A percentile compares a stretch with the other conserved stretches of the same genome.
Conservation (phyloP, 2,888 invertebrate genomes). For the Melanotus villosus region DNA sequence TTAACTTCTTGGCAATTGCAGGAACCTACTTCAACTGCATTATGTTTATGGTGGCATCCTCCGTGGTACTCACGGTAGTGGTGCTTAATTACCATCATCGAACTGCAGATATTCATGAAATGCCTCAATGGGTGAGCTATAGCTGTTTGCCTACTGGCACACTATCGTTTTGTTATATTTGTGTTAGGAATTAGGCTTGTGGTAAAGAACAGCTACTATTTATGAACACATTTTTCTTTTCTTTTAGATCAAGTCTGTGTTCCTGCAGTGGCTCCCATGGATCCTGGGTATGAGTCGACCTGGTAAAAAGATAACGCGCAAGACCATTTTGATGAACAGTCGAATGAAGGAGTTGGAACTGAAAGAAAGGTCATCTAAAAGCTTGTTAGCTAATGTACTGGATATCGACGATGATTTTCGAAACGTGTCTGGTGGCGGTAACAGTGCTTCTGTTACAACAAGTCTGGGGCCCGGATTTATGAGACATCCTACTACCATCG, state of each 20-base stretch:
- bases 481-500: conserved; percentile 83
- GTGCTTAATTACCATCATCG: conserved; percentile 98
- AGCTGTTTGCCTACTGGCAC: background rate
- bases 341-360: conserved; percentile 94
- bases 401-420: conserved; percentile 97
- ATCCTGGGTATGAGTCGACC: conserved; percentile 96
- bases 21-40: conserved; percentile 99
- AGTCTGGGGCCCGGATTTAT: conserved; percentile 72
- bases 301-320: conserved; percentile 93
- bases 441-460: conserved; percentile 65
- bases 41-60: conserved; percentile 99
- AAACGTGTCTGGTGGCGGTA: conserved; percentile 77
- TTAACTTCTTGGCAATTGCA: conserved; percentile 39
- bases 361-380: conserved; percentile 94
- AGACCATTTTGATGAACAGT: conserved; percentile 91
- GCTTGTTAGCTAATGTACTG: conserved; percentile 93
- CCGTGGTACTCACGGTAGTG: conserved; percentile 96
- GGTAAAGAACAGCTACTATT: background rate
- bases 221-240: background rate
- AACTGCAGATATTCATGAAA: conserved; percentile 95
- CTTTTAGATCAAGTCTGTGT: conserved; percentile 90
- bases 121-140: conserved; percentile 93
- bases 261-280: conserved; percentile 98
- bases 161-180: background rate
- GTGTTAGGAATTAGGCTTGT: too few species aligned